phyloP scores from a whole-genome alignment of 2,888 invertebrate genomes.

The Epistrophella euchroma region DNA sequence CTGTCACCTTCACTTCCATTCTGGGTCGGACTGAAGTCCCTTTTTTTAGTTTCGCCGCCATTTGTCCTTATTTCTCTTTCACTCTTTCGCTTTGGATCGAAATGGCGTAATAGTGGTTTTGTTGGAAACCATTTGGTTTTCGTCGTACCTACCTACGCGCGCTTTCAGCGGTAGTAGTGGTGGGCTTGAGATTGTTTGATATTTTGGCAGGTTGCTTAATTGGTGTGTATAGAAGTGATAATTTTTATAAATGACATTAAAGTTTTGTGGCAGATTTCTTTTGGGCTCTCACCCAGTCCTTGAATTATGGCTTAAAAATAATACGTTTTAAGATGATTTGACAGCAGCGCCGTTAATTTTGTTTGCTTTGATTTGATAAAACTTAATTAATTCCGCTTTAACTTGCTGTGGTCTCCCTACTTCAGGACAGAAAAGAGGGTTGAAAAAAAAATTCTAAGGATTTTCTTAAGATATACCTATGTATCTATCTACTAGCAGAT shows the following conservation, averaged over 20 bases:
- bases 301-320: slow-evolving; percentile 52
- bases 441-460: not conserved
- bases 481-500: no score
- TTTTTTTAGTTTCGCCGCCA: slow-evolving; percentile 58
- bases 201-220: slow-evolving; percentile 83
- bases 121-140: slow-evolving; percentile 37
- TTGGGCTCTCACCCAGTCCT: slow-evolving; percentile 60
- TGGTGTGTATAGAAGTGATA: slow-evolving; percentile 82
- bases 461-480: no score
- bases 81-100: slow-evolving; percentile 17
- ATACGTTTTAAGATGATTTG: slow-evolving; percentile 54
- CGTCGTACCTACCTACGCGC: not conserved
- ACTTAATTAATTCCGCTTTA: slow-evolving; percentile 70
- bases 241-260: slow-evolving; percentile 83
- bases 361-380: slow-evolving; percentile 60
- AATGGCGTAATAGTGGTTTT: slow-evolving; percentile 1
- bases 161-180: not conserved
- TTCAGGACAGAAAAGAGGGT: not conserved
- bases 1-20: slow-evolving; percentile 63
- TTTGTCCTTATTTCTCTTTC: slow-evolving; percentile 57
- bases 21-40: slow-evolving; percentile 39
- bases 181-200: slow-evolving; percentile 79
- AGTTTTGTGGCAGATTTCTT: slow-evolving; percentile 75
- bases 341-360: slow-evolving; percentile 36
- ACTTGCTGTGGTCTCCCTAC: slow-evolving; percentile 21